Conservation (phyloP, 2,113 vertebrate genomes). For the Vulpes lagopus region DNA sequence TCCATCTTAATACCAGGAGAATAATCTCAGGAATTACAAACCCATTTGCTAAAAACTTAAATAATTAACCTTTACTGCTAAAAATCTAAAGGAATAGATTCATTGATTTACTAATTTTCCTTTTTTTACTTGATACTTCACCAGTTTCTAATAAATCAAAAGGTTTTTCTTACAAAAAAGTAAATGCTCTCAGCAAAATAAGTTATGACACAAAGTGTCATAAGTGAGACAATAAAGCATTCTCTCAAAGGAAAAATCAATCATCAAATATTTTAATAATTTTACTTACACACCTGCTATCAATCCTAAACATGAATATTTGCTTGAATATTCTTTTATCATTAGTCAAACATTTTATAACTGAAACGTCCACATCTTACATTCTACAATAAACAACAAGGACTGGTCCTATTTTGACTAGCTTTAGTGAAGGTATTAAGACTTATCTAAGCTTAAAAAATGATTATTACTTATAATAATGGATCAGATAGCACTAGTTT, state of each 20-base stretch:
- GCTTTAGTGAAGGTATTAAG: conserved; percentile 30
- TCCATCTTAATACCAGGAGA: background rate
- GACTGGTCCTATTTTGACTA: conserved; percentile 57
- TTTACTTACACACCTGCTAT: background rate
- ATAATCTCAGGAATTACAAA: background rate
- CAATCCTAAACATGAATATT: background rate
- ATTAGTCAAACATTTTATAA: conserved; percentile 21
- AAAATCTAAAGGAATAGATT: conserved; percentile 5
- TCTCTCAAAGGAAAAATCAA: conserved; percentile 15
- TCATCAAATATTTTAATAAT: conserved; percentile 24
- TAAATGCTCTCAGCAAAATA: conserved; percentile 21
- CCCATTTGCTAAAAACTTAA: conserved; percentile 31
- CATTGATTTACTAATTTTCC: background rate
- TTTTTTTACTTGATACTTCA: conserved; percentile 25
- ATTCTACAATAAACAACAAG: background rate
- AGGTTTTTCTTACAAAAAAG: background rate
- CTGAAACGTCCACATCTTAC: background rate
- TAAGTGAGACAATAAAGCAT: conserved; percentile 3
- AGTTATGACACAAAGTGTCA: background rate
- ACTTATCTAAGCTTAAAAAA: conserved; percentile 52
- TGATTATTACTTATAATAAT: conserved; percentile 31
- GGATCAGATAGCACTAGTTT: background rate
- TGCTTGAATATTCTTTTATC: conserved; percentile 19
- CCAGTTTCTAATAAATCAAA: background rate
- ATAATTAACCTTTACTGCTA: background rate